These are phyloP conservation scores for Akabosia matsudoensis DNA, from an alignment of 1,140 invertebrate genomes.

Conservation along the genomic window DNA sequence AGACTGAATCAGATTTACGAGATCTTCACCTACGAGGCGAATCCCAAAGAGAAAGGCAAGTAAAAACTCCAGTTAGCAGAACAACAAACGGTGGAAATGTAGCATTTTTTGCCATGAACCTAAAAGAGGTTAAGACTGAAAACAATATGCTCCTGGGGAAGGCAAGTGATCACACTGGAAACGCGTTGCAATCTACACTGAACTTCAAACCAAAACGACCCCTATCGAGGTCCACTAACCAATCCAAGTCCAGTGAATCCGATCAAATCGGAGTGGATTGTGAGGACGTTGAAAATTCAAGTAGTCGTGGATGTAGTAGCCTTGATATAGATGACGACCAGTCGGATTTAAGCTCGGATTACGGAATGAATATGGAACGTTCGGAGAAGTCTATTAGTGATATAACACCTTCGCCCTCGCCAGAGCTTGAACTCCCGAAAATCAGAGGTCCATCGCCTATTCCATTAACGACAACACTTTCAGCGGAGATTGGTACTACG, in stretches of 20 bases:
- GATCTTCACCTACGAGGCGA: too few relatives aligned
- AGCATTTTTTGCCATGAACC: neutral
- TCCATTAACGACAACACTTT: neutral
- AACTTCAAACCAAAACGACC: neutral
- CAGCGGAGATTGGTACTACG: neutral
- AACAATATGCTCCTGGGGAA: neutral
- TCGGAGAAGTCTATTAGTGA: neutral
- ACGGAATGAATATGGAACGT: neutral
- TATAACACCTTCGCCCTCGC: neutral
- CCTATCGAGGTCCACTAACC: neutral
- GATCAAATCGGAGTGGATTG: neutral
- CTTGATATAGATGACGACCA: neutral
- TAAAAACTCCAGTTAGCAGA: neutral
- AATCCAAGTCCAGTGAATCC: neutral
- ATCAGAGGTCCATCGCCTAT: neutral
- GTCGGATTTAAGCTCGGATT: neutral
- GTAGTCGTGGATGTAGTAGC: neutral
- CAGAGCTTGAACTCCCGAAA: neutral
- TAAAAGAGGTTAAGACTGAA: neutral
- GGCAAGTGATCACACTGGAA: neutral
- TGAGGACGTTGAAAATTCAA: neutral
- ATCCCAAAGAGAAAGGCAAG: too few relatives aligned
- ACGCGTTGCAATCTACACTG: neutral
- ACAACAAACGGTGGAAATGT: neutral
- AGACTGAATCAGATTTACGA: too few relatives aligned